Conservation (phyloP, 2,888 invertebrate genomes). For the Thecophora atra region DNA sequence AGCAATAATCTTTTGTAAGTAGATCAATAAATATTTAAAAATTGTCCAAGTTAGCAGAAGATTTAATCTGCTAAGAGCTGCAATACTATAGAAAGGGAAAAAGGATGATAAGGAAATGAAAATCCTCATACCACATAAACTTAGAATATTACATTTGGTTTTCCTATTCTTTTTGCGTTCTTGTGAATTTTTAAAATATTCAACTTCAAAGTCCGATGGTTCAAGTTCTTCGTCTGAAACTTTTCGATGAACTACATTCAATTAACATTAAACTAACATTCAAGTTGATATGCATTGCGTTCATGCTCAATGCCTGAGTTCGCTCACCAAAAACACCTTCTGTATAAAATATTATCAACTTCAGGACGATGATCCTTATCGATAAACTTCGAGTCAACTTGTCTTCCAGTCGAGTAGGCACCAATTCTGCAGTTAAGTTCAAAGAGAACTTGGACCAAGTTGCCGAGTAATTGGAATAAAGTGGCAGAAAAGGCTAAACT, state of each 20-base stretch:
- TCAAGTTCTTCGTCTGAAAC: background rate
- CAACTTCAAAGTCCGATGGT: background rate
- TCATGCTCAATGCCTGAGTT: background rate
- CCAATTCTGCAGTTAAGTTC: constrained; percentile 48
- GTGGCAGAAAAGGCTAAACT: constrained; percentile 19
- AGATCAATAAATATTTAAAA: background rate
- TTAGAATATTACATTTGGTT: background rate
- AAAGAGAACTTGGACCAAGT: constrained; percentile 41
- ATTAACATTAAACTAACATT: background rate
- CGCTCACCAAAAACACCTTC: constrained; percentile 3
- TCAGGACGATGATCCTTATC: constrained; percentile 44
- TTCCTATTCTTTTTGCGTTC: background rate
- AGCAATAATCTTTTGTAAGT: background rate
- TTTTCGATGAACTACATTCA: constrained; percentile 4
- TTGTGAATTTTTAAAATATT: background rate
- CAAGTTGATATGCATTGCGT: background rate
- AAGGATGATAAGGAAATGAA: background rate
- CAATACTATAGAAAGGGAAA: background rate
- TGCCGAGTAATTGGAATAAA: constrained; percentile 27
- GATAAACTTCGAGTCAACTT: constrained; percentile 48
- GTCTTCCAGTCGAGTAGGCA: constrained; percentile 51
- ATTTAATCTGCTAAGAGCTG: background rate
- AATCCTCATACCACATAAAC: background rate
- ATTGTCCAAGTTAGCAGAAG: background rate
- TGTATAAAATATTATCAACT: constrained; percentile 31